Conservation (phyloP, 64 coral and sea anemone genomes). For the Anthopleura sola region DNA sequence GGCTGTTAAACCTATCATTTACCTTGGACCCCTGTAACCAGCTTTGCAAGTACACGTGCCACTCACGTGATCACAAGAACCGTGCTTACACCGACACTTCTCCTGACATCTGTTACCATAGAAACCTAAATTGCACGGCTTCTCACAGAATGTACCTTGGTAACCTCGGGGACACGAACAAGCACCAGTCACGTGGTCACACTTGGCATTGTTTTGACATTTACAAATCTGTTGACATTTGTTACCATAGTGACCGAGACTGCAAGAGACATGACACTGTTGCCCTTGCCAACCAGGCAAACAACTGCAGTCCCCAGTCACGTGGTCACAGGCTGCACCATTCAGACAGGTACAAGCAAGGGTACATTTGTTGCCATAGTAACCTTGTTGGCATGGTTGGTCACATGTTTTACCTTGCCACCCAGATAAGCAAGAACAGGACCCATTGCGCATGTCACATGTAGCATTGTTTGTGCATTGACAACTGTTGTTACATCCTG, state of each 20-base stretch:
- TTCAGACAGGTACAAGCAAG: slow-evolving; percentile 11
- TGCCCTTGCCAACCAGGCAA: slow-evolving; percentile 57
- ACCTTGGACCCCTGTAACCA: slow-evolving; percentile 52
- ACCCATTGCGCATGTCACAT: slow-evolving; percentile 3
- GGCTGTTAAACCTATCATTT: background rate
- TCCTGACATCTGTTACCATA: slow-evolving; percentile 10
- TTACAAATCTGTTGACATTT: slow-evolving; percentile 40
- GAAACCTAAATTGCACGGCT: slow-evolving; percentile 4
- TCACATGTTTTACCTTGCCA: slow-evolving; percentile 15
- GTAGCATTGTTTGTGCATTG: slow-evolving; percentile 12
- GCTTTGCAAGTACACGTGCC: slow-evolving; percentile 55
- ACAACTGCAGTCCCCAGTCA: slow-evolving; percentile 63
- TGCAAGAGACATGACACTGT: slow-evolving; percentile 42
- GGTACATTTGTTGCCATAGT: slow-evolving; percentile 18
- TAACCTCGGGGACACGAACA: slow-evolving; percentile 61
- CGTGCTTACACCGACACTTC: slow-evolving; percentile 32
- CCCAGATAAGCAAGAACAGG: slow-evolving; percentile 17
- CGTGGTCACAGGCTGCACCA: slow-evolving; percentile 58
- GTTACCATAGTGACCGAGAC: slow-evolving; percentile 37
- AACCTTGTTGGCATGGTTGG: slow-evolving; percentile 8
- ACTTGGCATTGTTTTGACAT: slow-evolving; percentile 35
- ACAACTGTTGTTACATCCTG: slow-evolving; percentile 16
- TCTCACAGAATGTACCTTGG: slow-evolving; percentile 30
- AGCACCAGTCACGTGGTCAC: slow-evolving; percentile 63
- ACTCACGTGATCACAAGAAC: slow-evolving; percentile 45